Evolutionary conservation across 2,797 vertebrate genomes (phyloP), one percentile per base, ranked within the genome.

Genomic region (Etheostoma nigrum): DNA sequence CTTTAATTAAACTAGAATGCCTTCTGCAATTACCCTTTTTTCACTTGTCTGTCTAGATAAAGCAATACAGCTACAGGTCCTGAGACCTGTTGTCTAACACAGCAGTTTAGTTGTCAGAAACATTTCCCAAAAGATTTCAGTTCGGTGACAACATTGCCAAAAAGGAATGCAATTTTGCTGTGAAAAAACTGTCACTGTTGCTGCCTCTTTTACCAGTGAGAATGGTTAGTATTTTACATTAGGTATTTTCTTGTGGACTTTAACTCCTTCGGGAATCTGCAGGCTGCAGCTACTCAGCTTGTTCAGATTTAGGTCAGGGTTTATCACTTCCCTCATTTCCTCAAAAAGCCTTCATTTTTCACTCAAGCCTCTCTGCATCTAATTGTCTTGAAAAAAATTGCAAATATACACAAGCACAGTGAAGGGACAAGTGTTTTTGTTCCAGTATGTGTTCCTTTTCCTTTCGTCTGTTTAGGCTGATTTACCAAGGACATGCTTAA

Each of bases 401-500:
- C 14, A 33, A 57, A 69, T 71, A 6, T 13, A 64, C 21, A 51
- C 33, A n/a, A 68, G 40, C 47, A 68, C 64, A 14, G 25, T 44
- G 13, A 72, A 59, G n/a, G n/a, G 25, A 47, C 16, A 21, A 21
- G 45, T 16, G 5, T 59, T 67, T 58, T 62, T 21, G 6, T 40
- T 47, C 21, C 9, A 47, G 5, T 15, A 30, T 47, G 30, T 48
- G 42, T 59, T 85, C 4, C 42, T 64, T 63, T 71, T 33, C 45
- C 27, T 71, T 33, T 45, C 27, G 62, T 67, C 14, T 51, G 55
- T 68, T 72, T 21, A 12, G 21, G 36, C 48, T 54, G 15, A 67
- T 72, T 44, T 72, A 52, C 60, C 53, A 51, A 72, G 19, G 64
- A 52, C 21, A 61, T 63, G 48, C 45, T 83, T 67, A 55, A 78